Base-by-base conservation (phyloP, 1,140 invertebrate species). In the Tachypleus tridentatus region DNA sequence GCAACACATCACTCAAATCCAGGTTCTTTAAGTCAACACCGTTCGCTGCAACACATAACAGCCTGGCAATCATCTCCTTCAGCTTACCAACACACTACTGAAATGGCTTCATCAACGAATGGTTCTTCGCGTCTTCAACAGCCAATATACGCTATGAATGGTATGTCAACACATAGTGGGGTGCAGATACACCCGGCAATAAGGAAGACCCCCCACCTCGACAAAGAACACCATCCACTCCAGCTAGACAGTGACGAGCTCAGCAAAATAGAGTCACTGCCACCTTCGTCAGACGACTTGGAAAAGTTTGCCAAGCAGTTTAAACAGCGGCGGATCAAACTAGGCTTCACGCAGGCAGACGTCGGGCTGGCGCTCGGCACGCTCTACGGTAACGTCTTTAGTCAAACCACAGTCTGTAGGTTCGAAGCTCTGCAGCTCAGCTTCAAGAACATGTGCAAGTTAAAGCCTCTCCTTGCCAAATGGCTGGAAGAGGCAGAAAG, bases 381-480 rank as follows among this genome's bases (percentile, higher is more conserved):
- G 0, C 84, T 99, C 0, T 99, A 99, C 79, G 97, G 97, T 64
- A 99, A 99, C 76, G 97, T 99, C 47, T 99, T 99, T 80, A 97
- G 93, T 57, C 97, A 99, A 80, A 99, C 97, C 64, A 99, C 97
- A 61, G 99, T 99, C 78, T 99, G 97, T 80, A 85, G 97, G 73
- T 99, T 99, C 80, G 97, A 99, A 82, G 97, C 97, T 67, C 80
- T 99, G 68, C 97, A 99, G 78, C 81, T 99, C 70, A 97, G 93
- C 79, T 99, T 99, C 82, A 99, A 99, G 79, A 99, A 99, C 78
- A 99, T 99, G 97, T 99, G 96, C 83, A 99, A 99, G 79, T 81
- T 99, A 76, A 99, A 98, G 80, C 97, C 97, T 51, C 80, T 99
- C 67, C 82, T 99, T 58, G 94, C 97, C 76, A 99, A 99, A 80